These are phyloP conservation scores for Thryonomys swinderianus DNA, from an alignment of 2,113 vertebrate species.

Conservation along the genomic window DNA sequence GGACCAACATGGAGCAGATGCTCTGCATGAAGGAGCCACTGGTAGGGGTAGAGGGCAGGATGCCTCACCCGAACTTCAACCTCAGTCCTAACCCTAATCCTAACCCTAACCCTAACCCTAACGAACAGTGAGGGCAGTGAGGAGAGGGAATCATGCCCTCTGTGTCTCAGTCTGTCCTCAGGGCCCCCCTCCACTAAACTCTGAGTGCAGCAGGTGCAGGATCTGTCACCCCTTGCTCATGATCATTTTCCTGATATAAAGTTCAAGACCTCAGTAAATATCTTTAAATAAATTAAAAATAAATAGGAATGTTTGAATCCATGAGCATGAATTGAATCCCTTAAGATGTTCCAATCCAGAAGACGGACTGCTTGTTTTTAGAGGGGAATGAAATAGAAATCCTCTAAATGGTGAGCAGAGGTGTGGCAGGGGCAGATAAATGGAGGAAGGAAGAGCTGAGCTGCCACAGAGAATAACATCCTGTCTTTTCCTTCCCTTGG, in stretches of 20 bases:
- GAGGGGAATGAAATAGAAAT: neutral
- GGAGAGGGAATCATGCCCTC: rapidly evolving
- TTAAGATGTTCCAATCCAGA: neutral
- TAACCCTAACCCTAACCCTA: neutral
- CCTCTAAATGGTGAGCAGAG: neutral
- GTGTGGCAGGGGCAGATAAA: neutral
- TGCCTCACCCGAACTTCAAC: neutral
- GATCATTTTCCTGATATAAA: neutral
- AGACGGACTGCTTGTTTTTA: neutral
- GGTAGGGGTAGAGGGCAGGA: rapidly evolving
- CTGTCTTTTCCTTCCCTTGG: neutral
- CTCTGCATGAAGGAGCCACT: neutral
- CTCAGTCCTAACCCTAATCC: neutral
- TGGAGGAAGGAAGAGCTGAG: neutral
- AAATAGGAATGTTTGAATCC: neutral
- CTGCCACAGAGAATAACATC: neutral
- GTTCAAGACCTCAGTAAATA: neutral
- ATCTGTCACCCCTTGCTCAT: neutral
- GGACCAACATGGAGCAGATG: rapidly evolving
- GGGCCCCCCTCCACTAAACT: neutral
- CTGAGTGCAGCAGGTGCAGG: neutral
- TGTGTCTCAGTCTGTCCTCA: neutral
- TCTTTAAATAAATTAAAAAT: constrained; percentile 2
- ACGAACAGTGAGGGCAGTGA: neutral
- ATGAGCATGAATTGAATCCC: neutral